Evolutionary conservation across 2,888 invertebrate genomes (phyloP), one percentile per base, ranked within the genome.

Genomic region (Trichogramma dendrolimi): DNA sequence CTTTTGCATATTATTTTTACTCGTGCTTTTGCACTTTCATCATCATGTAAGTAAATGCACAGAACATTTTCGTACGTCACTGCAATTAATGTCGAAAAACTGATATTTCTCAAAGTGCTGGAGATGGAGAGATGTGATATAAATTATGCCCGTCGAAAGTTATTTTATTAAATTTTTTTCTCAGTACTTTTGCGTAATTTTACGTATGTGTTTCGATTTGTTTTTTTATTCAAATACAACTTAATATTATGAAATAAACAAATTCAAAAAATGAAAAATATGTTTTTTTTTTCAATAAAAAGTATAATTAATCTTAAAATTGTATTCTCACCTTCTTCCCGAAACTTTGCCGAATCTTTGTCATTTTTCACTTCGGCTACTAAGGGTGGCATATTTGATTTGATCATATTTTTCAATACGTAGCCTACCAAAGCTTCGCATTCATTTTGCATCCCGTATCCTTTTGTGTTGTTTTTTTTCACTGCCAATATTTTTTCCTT

Each of bases 371-470:
- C 61, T 58, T 74, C 73, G 27, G 70, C 59, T 50, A 70, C 68
- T 58, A 79, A 66, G 5, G 66, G 48, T 10, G 79, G 79, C 63
- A 79, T 66, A 7, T 71, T 69, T 1, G 76, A 72, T 62, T 71
- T 74, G 4, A 69, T 68, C 76, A 79, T 78, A 64, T 79, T 79
- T 61, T 74, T 71, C 49, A 79, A 68, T 65, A 78, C 75, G 58
- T 76, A 73, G 27, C 71, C 68, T 4, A 78, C 68, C 42, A 79
- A 69, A 41, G 73, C 73, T 62, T 78, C 77, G 57, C 76, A 73
- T 61, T 79, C 77, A 40, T 72, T 74, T 65, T 79, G 79, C 48
- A 75, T 67, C 27, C 78, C 78, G 61, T 78, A 79, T 39, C 78
- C 78, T 41, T 66, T 71, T 11, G 73, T 71, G 50, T 69, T 67